Evolutionary conservation across 2,797 vertebrate species (phyloP).

Genomic region (Pseudochirops cupreus): DNA sequence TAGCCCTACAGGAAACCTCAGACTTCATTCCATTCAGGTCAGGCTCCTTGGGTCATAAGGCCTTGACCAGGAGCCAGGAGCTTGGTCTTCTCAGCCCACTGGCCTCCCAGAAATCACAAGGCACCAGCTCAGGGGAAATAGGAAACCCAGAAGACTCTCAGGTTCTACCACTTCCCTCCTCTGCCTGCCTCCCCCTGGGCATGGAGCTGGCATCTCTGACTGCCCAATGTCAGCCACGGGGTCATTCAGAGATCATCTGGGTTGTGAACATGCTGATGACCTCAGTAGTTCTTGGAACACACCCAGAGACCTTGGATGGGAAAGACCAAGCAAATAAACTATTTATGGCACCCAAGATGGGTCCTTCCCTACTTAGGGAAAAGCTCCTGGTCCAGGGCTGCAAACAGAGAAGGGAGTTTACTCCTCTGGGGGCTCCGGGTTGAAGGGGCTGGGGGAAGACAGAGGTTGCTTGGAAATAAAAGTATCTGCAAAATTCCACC

Average conservation of each 20-base stretch:
- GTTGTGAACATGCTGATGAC: not conserved
- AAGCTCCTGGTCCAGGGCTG: not conserved
- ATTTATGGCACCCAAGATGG: not conserved
- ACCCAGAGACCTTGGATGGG: not conserved
- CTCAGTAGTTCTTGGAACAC: not conserved
- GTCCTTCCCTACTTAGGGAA: not conserved
- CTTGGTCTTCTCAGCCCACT: conserved; percentile 4
- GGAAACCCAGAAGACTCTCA: not conserved
- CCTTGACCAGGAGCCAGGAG: not conserved
- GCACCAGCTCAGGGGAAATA: not conserved
- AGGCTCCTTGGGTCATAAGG: conserved; percentile 51
- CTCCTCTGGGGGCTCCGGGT: not conserved
- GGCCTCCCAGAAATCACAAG: conserved; percentile 19
- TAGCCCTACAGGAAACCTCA: not conserved
- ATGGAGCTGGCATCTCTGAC: not conserved
- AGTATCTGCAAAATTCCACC: not conserved
- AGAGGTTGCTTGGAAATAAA: not conserved
- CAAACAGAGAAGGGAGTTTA: not conserved
- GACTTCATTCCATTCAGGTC: conserved; percentile 44
- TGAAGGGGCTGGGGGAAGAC: not conserved
- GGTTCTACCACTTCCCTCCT: conserved; percentile 6
- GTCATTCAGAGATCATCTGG: not conserved
- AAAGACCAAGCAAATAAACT: not conserved
- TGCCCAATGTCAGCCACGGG: not conserved
- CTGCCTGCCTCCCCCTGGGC: not conserved